phyloP scores from a whole-genome alignment of 2,113 vertebrate genomes.

The Ammodytes marinus region DNA sequence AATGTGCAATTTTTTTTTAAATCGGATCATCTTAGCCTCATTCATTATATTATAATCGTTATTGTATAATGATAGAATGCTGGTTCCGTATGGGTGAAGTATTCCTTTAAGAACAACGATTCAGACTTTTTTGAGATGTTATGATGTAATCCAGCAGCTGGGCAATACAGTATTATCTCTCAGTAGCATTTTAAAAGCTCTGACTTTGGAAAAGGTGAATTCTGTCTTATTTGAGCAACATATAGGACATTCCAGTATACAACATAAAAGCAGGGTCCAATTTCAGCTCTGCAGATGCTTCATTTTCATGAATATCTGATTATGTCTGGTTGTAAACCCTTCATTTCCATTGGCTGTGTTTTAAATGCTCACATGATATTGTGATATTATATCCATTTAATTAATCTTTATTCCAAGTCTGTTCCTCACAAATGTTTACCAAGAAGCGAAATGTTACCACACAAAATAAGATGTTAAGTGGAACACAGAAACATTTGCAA shows the following conservation, averaged over 20 bases:
- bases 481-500: conserved; percentile 45
- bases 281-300: conserved; percentile 8
- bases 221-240: conserved; percentile 1
- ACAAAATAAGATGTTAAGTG: neutral
- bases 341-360: conserved; percentile 33
- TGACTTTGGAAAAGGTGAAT: conserved; percentile 17
- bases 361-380: conserved; percentile 21
- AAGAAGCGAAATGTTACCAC: neutral
- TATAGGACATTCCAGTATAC: conserved; percentile 26
- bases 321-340: neutral
- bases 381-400: neutral
- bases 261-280: conserved; percentile 1
- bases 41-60: too few species aligned
- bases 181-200: conserved; percentile 11
- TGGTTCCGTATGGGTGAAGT: too few species aligned
- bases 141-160: conserved; percentile 6
- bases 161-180: conserved; percentile 1
- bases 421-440: neutral
- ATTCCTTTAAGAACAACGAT: neutral
- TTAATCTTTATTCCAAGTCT: neutral
- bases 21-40: too few species aligned
- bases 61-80: too few species aligned
- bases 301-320: neutral
- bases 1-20: too few species aligned
- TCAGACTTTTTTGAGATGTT: neutral